Percentiles rank a stretch among this genome's conserved stretches.
Conservation (phyloP, 1,140 invertebrate genomes). For the Tenebrio molitor region DNA sequence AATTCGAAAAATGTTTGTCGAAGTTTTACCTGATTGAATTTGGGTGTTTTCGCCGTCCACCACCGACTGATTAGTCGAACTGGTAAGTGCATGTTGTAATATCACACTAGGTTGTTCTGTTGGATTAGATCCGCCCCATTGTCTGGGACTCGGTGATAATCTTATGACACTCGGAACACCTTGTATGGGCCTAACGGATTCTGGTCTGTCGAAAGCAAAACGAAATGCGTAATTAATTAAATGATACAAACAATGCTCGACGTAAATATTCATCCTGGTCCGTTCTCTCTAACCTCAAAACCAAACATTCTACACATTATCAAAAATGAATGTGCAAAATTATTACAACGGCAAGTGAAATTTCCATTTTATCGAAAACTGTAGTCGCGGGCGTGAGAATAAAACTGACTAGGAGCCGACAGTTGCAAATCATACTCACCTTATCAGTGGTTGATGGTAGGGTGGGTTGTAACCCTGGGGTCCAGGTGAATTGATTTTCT, state of each 20-base stretch:
- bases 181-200: constrained; percentile 70
- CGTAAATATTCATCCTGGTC: no score
- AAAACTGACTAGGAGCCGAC: no score
- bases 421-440: no score
- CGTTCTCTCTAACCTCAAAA: no score
- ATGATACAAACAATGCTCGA: no score
- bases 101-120: constrained; percentile 61
- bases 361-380: no score
- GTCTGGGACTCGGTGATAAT: constrained; percentile 76
- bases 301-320: no score
- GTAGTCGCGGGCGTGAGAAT: no score
- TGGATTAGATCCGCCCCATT: constrained; percentile 56
- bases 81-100: constrained; percentile 66
- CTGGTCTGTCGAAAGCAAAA: constrained; percentile 68
- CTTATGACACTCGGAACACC: constrained; percentile 83
- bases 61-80: constrained; percentile 46
- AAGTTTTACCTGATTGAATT: constrained; percentile 42
- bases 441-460: constrained; percentile 57
- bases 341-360: no score
- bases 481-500: constrained; percentile 60
- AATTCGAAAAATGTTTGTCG: constrained; percentile 6
- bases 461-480: constrained; percentile 55
- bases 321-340: no score
- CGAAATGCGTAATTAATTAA: no score
- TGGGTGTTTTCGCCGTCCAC: constrained; percentile 45